A percentile compares a stretch with the other conserved stretches of the same genome.
phyloP scores from a whole-genome alignment of 37 sponge, comb jelly and placozoan genomes.

The Halisarca cf. caerulea region DNA sequence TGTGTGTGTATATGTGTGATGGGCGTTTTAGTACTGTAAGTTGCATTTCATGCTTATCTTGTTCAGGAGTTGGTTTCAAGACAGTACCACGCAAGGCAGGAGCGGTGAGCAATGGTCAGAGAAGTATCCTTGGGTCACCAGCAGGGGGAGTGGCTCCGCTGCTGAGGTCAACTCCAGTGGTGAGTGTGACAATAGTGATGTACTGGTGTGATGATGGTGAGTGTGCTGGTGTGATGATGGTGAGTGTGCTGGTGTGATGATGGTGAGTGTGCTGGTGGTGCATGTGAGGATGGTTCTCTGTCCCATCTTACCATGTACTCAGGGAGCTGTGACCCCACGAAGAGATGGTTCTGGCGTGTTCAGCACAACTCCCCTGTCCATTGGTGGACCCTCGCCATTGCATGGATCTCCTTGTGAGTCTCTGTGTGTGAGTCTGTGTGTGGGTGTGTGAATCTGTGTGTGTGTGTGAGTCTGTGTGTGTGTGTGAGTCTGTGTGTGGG shows the following conservation, averaged over 20 bases:
- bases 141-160: no score
- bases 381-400: neutral
- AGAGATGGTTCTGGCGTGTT: neutral
- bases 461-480: neutral
- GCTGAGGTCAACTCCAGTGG: neutral
- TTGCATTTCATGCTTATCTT: no score
- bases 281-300: no score
- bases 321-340: neutral
- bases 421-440: no score
- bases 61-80: constrained; percentile 44
- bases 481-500: no score
- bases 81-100: constrained; percentile 22
- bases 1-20: no score
- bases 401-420: constrained; percentile 13
- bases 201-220: no score
- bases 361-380: neutral
- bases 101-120: no score
- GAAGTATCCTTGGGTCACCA: no score
- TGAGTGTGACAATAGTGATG: constrained; percentile 1
- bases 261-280: no score
- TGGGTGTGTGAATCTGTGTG: neutral
- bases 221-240: neutral
- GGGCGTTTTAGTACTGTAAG: no score
- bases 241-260: neutral
- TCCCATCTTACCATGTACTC: no score